Evolutionary conservation across 1,140 invertebrate species (phyloP).

Genomic region (Euborellia annulipes): DNA sequence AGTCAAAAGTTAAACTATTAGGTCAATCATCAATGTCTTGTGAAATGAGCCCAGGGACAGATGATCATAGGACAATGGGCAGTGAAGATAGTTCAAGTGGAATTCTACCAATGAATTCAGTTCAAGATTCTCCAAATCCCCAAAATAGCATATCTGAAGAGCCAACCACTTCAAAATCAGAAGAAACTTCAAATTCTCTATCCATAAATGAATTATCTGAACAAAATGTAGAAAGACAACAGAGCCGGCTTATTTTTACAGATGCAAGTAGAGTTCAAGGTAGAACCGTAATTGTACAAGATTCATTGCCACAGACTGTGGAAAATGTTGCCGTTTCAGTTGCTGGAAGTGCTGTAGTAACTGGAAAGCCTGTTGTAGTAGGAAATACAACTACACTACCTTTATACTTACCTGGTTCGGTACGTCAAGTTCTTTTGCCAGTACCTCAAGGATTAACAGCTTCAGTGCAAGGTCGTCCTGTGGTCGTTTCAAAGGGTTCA

Average conservation of each 20-base stretch:
- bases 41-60: slow-evolving; percentile 40
- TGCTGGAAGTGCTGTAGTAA: slow-evolving; percentile 7
- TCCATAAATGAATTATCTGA: slow-evolving; percentile 11
- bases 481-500: slow-evolving; percentile 18
- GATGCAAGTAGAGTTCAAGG: slow-evolving; percentile 18
- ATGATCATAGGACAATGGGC: slow-evolving; percentile 47
- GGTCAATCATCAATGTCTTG: slow-evolving; percentile 27
- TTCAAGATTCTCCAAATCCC: slow-evolving; percentile 27
- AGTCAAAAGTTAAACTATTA: slow-evolving; percentile 35
- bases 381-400: slow-evolving; percentile 15
- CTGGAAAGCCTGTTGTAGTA: slow-evolving; percentile 18
- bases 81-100: slow-evolving; percentile 55
- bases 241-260: not conserved
- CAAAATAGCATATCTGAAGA: slow-evolving; percentile 14
- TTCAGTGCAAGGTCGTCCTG: slow-evolving; percentile 13
- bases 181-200: slow-evolving; percentile 6
- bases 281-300: slow-evolving; percentile 32
- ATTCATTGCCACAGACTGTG: slow-evolving; percentile 24
- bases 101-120: slow-evolving; percentile 37
- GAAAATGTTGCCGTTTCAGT: slow-evolving; percentile 1
- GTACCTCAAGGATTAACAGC: slow-evolving; percentile 14
- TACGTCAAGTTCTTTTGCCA: slow-evolving; percentile 19
- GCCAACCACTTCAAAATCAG: slow-evolving; percentile 10
- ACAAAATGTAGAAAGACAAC: slow-evolving; percentile 1
- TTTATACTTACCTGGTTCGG: slow-evolving; percentile 13